These are phyloP conservation scores for Ormyrus nitidulus DNA, from an alignment of 2,888 invertebrate species.

Conservation along the genomic window DNA sequence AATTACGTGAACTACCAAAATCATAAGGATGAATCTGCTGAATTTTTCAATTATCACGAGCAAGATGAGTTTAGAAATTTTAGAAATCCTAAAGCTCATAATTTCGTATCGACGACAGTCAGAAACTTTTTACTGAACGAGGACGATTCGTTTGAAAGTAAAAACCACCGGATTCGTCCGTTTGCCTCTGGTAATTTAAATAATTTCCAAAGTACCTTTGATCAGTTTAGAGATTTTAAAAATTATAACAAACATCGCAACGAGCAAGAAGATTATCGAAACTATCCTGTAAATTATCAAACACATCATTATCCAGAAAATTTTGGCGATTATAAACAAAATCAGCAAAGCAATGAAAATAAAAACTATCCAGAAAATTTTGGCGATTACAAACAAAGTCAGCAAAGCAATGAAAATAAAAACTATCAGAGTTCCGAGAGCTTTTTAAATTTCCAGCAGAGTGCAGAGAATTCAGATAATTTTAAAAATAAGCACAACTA, in stretches of 20 bases:
- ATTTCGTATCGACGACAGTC: not conserved
- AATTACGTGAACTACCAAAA: not conserved
- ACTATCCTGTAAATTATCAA: conserved; percentile 39
- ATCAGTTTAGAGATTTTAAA: not conserved
- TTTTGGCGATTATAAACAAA: not conserved
- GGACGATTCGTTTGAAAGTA: too few species aligned
- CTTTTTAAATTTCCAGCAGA: not conserved
- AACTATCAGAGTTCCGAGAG: not conserved
- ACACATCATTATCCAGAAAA: conserved; percentile 36
- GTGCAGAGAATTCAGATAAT: not conserved
- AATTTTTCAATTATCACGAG: not conserved
- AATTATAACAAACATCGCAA: conserved; percentile 9
- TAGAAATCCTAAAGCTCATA: conserved; percentile 1
- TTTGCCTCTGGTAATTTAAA: not conserved
- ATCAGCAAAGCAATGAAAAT: not conserved
- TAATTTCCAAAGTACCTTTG: not conserved
- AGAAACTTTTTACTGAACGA: not conserved
- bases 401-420: not conserved
- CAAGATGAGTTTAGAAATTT: conserved; percentile 13
- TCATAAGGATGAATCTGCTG: not conserved
- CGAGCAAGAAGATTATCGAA: not conserved
- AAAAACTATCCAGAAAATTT: conserved; percentile 22
- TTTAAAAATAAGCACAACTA: conserved; percentile 12
- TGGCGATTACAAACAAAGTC: conserved; percentile 1
- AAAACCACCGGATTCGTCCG: conserved; percentile 4